Conservation (phyloP, 2,888 invertebrate species). For the Altica lythri region DNA sequence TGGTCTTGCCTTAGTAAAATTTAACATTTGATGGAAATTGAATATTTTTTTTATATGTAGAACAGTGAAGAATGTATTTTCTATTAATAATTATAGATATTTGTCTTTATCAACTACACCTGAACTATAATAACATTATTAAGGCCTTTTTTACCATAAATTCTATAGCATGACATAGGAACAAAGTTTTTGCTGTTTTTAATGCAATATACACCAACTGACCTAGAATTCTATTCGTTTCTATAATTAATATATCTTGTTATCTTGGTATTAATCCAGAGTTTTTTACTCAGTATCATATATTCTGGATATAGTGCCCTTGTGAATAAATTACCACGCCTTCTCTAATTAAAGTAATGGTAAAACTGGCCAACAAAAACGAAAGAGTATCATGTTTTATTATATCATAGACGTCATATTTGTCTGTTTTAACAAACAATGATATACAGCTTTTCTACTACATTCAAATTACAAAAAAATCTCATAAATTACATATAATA, state of each 20-base stretch:
- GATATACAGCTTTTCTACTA: neutral
- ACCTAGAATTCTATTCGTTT: slow-evolving; percentile 4
- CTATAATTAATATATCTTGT: slow-evolving; percentile 21
- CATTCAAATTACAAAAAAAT: too few species aligned
- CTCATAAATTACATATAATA: too few species aligned
- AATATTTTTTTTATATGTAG: too few species aligned
- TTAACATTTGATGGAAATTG: too few species aligned
- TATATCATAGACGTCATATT: slow-evolving; percentile 5
- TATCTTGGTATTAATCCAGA: slow-evolving; percentile 11
- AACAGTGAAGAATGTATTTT: too few species aligned
- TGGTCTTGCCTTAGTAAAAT: too few species aligned
- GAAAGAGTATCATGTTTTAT: slow-evolving; percentile 13
- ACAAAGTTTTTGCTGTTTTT: neutral
- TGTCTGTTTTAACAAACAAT: neutral
- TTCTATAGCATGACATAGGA: too few species aligned
- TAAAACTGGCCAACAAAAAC: neutral
- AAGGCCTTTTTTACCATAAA: too few species aligned
- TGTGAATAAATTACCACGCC: slow-evolving; percentile 33
- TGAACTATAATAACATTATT: too few species aligned
- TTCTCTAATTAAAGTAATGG: slow-evolving; percentile 35
- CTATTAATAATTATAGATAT: too few species aligned
- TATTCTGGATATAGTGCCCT: slow-evolving; percentile 22
- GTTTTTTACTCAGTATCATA: slow-evolving; percentile 18
- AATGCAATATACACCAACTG: neutral
- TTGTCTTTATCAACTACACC: too few species aligned